A percentile compares a stretch with the other conserved stretches of the same genome.
These are phyloP conservation scores for Tarsius wallacei DNA, from an alignment of 2,797 vertebrate genomes.

Conservation along the genomic window DNA sequence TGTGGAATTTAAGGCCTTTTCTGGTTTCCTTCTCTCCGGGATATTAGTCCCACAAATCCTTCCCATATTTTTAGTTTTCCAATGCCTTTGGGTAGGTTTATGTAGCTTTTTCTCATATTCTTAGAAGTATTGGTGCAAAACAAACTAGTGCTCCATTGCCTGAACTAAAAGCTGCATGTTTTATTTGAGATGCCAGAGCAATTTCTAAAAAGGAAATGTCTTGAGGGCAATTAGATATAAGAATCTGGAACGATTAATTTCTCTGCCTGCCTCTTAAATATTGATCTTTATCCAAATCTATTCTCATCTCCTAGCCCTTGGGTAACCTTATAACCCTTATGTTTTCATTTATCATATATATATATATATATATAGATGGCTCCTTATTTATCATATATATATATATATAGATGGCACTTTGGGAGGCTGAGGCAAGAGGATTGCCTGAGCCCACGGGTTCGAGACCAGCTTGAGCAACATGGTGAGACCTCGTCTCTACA, in stretches of 20 bases:
- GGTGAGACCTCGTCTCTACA: too few species aligned
- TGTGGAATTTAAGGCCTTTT: background rate
- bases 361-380: background rate
- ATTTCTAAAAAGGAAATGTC: background rate
- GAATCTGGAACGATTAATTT: background rate
- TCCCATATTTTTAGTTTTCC: background rate
- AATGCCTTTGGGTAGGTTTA: background rate
- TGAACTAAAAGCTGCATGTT: background rate
- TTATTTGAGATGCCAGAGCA: background rate
- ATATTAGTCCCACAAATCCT: background rate
- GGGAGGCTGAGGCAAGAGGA: too few species aligned
- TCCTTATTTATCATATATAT: background rate
- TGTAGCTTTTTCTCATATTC: background rate
- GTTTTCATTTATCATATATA: conserved; percentile 3
- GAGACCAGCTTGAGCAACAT: too few species aligned
- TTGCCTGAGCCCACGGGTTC: too few species aligned
- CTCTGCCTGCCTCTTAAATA: background rate
- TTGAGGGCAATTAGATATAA: background rate
- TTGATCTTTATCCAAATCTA: background rate
- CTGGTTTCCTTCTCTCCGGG: background rate
- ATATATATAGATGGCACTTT: background rate
- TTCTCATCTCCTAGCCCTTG: background rate
- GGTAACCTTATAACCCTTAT: background rate
- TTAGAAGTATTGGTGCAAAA: background rate
- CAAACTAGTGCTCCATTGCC: background rate